A percentile compares a stretch with the other conserved stretches of the same genome.
These are phyloP conservation scores for Delphinus delphis DNA, from an alignment of 2,113 vertebrate species.

Conservation along the genomic window DNA sequence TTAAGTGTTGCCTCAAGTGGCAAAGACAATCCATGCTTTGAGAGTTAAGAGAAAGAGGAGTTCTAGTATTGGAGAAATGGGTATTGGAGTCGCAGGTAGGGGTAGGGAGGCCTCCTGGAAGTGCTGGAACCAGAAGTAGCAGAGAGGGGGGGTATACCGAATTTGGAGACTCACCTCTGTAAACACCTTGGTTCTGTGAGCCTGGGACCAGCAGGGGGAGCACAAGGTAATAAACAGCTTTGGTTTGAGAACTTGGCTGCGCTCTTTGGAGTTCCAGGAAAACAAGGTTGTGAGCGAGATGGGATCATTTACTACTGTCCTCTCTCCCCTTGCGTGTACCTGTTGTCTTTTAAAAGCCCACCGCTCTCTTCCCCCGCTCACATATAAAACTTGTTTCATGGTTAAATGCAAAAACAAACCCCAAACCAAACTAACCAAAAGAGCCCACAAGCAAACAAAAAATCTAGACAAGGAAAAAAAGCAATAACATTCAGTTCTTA, in stretches of 20 bases:
- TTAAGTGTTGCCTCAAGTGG: not conserved
- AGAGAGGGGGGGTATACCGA: not conserved
- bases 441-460: not conserved
- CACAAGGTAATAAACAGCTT: conserved; percentile 66
- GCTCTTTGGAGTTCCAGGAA: not conserved
- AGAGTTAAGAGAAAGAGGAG: not conserved
- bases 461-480: not conserved
- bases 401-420: conserved; percentile 13
- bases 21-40: not conserved
- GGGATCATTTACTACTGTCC: too few species aligned
- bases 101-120: too few species aligned
- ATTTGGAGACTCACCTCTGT: conserved; percentile 43
- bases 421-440: not conserved
- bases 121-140: not conserved
- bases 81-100: not conserved
- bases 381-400: not conserved
- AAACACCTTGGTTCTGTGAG: conserved; percentile 55
- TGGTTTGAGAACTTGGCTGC: conserved; percentile 22
- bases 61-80: not conserved
- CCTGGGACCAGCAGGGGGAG: conserved; percentile 69
- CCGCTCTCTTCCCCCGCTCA: not conserved
- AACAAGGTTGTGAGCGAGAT: not conserved
- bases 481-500: not conserved
- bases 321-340: not conserved
- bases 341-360: not conserved